These are phyloP conservation scores for Perithous albicinctus DNA, from an alignment of 2,888 invertebrate genomes.

Conservation along the genomic window DNA sequence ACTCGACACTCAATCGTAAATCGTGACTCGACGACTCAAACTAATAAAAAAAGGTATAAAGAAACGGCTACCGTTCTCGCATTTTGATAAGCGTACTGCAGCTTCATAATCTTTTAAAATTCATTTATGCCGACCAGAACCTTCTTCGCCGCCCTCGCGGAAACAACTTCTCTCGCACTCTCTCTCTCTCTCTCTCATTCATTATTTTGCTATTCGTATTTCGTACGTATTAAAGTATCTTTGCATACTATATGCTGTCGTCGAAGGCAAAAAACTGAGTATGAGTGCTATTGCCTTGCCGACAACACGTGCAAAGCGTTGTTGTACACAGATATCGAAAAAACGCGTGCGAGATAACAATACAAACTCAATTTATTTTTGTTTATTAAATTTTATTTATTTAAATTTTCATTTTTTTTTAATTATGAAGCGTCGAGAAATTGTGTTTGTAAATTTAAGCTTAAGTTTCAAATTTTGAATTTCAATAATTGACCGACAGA, in stretches of 20 bases:
- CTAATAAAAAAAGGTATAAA: not conserved
- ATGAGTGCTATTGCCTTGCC: not conserved
- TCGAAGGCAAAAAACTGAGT: conserved; percentile 4
- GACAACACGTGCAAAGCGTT: not conserved
- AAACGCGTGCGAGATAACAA: conserved; percentile 3
- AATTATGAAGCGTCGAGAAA: not conserved
- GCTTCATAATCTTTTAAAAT: conserved; percentile 14
- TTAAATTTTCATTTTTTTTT: not conserved
- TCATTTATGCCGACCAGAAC: conserved; percentile 8
- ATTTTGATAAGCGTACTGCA: not conserved
- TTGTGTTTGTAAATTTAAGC: not conserved
- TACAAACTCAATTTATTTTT: not conserved
- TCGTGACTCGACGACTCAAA: not conserved
- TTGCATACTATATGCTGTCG: not conserved
- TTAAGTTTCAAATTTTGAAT: too few species aligned
- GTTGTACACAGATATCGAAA: not conserved
- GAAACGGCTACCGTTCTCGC: conserved; percentile 1
- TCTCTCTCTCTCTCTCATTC: not conserved
- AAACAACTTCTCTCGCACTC: not conserved
- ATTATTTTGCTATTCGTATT: not conserved
- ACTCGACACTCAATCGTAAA: not conserved
- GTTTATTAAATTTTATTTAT: not conserved
- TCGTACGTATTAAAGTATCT: not conserved
- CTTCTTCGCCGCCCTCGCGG: conserved; percentile 9
- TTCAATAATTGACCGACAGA: too few species aligned